These are phyloP conservation scores for Heteromormyrus szaboi DNA, from an alignment of 2,797 vertebrate species.

Conservation along the genomic window DNA sequence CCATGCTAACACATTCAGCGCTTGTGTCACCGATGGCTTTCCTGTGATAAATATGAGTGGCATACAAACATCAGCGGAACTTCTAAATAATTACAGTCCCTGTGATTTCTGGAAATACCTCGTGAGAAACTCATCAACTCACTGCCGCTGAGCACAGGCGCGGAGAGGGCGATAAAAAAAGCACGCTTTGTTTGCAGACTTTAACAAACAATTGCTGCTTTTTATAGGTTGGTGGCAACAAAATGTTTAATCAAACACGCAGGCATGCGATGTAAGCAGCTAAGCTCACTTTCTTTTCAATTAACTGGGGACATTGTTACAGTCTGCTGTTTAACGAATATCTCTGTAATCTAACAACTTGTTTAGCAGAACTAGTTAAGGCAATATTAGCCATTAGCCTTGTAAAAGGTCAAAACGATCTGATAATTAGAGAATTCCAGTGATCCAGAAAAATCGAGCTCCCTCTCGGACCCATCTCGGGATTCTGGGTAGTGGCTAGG, in stretches of 20 bases:
- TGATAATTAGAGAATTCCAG: constrained; percentile 2
- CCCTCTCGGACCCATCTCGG: not conserved
- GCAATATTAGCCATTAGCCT: not conserved
- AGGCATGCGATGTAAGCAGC: not conserved
- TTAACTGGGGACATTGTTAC: not conserved
- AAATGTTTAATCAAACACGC: constrained; percentile 25
- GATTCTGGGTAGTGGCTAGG: not conserved
- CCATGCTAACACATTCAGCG: not conserved
- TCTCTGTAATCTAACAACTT: not conserved
- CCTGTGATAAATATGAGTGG: constrained; percentile 1
- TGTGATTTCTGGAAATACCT: constrained; percentile 13
- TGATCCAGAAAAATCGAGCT: not conserved
- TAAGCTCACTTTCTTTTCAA: not conserved
- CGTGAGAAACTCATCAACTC: constrained; percentile 24
- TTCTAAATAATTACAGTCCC: constrained; percentile 42
- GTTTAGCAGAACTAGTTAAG: constrained; percentile 1
- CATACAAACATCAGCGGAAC: constrained; percentile 20
- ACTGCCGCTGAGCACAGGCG: constrained; percentile 16
- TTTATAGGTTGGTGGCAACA: constrained; percentile 21
- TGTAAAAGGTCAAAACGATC: not conserved
- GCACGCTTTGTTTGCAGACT: constrained; percentile 23
- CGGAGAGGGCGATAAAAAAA: constrained; percentile 22
- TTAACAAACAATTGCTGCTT: constrained; percentile 21
- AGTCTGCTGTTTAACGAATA: not conserved
- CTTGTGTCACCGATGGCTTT: not conserved